Percentiles rank a stretch among this genome's conserved stretches.
Evolutionary conservation across 2,113 vertebrate genomes (phyloP).

Genomic region (Phocoena sinus): DNA sequence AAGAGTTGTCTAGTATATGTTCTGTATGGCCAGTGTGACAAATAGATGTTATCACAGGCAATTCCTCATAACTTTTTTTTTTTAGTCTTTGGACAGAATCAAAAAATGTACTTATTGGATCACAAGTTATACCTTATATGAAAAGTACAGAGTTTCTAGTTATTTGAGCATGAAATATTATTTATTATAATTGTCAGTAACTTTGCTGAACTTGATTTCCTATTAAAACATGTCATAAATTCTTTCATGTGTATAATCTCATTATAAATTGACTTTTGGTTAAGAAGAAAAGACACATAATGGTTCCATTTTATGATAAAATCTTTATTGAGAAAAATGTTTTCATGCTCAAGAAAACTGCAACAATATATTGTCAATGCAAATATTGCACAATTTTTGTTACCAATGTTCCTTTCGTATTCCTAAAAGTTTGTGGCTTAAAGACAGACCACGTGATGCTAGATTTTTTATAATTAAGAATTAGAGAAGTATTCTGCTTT

Average conservation of each 20-base stretch:
- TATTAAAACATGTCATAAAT: conserved; percentile 34
- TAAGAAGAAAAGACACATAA: neutral
- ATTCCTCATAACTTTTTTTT: neutral
- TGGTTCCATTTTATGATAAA: conserved; percentile 1
- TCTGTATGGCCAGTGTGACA: neutral
- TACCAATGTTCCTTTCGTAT: neutral
- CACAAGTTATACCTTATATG: neutral
- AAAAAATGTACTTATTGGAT: neutral
- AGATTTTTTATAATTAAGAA: neutral
- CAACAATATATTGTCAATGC: neutral
- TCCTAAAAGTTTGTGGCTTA: neutral
- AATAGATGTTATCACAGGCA: neutral
- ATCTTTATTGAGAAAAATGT: conserved; percentile 23
- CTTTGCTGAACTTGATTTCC: conserved; percentile 21
- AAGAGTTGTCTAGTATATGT: neutral
- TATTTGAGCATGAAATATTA: conserved; percentile 5
- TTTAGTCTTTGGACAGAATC: neutral
- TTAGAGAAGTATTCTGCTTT: neutral
- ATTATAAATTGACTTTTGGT: conserved; percentile 27
- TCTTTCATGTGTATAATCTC: neutral
- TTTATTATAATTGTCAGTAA: neutral
- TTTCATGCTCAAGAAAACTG: conserved; percentile 18
- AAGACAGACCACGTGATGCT: neutral
- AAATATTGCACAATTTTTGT: neutral
- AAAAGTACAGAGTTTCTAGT: neutral